Percentiles rank a stretch among this genome's conserved stretches.
Evolutionary conservation across 2,888 invertebrate genomes (phyloP).

Genomic region (Ethmia dodecea): DNA sequence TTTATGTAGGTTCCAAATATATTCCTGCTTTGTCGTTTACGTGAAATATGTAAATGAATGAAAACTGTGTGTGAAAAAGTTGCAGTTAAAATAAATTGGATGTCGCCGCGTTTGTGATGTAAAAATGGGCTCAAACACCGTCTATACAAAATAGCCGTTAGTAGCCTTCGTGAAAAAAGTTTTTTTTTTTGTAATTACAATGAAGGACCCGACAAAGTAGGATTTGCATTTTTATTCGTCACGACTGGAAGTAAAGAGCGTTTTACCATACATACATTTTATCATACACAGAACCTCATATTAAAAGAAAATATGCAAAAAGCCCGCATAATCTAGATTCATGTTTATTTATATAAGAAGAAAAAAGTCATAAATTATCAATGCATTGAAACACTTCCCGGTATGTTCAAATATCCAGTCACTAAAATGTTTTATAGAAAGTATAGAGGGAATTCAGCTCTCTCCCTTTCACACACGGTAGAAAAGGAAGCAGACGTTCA

Average conservation of each 20-base stretch:
- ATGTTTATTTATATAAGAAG: no score
- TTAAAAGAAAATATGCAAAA: conserved; percentile 9
- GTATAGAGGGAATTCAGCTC: no score
- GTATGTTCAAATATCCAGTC: no score
- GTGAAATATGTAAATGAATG: conserved; percentile 53
- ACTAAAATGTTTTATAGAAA: no score
- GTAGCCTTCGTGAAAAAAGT: conserved; percentile 26
- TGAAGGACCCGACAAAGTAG: conserved; percentile 44
- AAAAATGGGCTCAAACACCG: conserved; percentile 41
- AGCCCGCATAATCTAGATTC: neutral
- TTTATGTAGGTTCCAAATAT: conserved; percentile 36
- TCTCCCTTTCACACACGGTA: neutral
- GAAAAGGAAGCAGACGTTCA: conserved; percentile 2
- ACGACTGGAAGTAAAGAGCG: conserved; percentile 31
- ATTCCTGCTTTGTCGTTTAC: conserved; percentile 32
- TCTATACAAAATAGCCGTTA: conserved; percentile 23
- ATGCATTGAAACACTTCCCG: no score
- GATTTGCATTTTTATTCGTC: conserved; percentile 65
- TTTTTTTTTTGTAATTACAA: conserved; percentile 51
- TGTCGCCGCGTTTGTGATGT: conserved; percentile 58
- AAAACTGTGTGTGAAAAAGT: conserved; percentile 32
- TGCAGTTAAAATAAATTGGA: conserved; percentile 49
- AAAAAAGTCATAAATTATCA: no score
- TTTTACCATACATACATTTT: conserved; percentile 17
- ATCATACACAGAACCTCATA: conserved; percentile 5